Percentiles rank a stretch among this genome's conserved stretches.
phyloP scores from a whole-genome alignment of 2,888 invertebrate species.

The Neoscelio sp. region DNA sequence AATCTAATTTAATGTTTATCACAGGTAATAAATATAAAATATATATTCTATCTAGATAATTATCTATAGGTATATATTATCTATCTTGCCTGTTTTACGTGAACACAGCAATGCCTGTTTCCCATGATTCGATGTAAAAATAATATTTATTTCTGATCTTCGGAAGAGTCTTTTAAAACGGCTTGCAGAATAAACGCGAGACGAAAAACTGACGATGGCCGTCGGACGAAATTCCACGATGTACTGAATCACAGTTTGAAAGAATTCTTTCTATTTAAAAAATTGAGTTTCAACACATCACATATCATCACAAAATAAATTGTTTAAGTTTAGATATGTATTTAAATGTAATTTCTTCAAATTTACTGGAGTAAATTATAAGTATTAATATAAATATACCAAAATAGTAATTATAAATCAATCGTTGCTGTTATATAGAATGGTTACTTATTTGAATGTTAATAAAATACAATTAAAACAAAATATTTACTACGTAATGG shows the following conservation, averaged over 20 bases:
- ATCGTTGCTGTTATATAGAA: too few relatives aligned
- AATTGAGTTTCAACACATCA: neutral
- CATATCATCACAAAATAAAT: neutral
- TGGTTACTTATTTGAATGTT: too few relatives aligned
- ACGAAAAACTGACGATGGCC: slow-evolving; percentile 22
- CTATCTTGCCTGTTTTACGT: slow-evolving; percentile 18
- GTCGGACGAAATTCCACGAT: slow-evolving; percentile 4
- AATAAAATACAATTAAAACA: too few relatives aligned
- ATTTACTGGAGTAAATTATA: too few relatives aligned
- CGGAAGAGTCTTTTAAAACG: neutral
- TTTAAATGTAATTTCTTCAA: too few relatives aligned
- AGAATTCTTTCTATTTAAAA: slow-evolving; percentile 27
- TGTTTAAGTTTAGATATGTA: too few relatives aligned
- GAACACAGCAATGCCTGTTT: slow-evolving; percentile 26
- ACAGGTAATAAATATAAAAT: too few relatives aligned
- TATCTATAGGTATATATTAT: too few relatives aligned
- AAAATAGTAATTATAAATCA: neutral
- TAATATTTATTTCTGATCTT: neutral
- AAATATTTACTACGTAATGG: neutral
- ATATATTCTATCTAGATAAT: too few relatives aligned
- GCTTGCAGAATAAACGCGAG: slow-evolving; percentile 10
- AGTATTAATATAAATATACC: too few relatives aligned
- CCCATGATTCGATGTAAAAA: slow-evolving; percentile 22
- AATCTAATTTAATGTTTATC: too few relatives aligned
- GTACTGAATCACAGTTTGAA: slow-evolving; percentile 36